These are phyloP conservation scores for Characodon lateralis DNA, from an alignment of 2,797 vertebrate genomes.

Conservation along the genomic window DNA sequence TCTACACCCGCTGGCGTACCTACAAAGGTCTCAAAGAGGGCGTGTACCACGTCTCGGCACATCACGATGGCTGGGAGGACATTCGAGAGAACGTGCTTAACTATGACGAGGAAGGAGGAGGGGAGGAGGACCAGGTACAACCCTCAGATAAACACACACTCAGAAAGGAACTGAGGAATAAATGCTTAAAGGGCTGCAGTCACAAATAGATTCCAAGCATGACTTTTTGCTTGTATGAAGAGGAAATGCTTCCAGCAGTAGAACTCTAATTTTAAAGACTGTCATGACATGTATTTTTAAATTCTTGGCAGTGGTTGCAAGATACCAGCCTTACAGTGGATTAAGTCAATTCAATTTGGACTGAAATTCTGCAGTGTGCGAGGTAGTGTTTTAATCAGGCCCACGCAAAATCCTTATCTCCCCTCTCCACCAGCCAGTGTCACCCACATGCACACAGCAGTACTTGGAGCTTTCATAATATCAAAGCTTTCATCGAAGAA, in stretches of 20 bases:
- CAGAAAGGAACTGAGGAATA: neutral
- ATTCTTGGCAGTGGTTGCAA: neutral
- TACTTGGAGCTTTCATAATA: slow-evolving; percentile 54
- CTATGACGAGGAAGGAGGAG: slow-evolving; percentile 91
- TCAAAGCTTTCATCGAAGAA: slow-evolving; percentile 46
- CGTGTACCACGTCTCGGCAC: slow-evolving; percentile 80
- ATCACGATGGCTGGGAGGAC: slow-evolving; percentile 89
- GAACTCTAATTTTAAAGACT: slow-evolving; percentile 5
- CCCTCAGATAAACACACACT: neutral
- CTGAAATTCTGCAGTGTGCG: slow-evolving; percentile 23
- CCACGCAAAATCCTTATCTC: slow-evolving; percentile 64
- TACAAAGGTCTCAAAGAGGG: slow-evolving; percentile 83
- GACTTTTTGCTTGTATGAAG: neutral
- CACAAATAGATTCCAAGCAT: neutral
- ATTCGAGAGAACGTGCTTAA: slow-evolving; percentile 90
- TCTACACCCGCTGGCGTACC: slow-evolving; percentile 84
- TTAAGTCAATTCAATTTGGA: slow-evolving; percentile 37
- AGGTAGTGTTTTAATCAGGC: slow-evolving; percentile 61
- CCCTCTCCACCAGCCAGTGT: slow-evolving; percentile 50
- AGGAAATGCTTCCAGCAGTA: slow-evolving; percentile 3
- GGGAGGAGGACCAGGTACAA: slow-evolving; percentile 88
- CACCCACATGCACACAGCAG: slow-evolving; percentile 54
- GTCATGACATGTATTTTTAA: slow-evolving; percentile 11
- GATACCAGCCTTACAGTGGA: slow-evolving; percentile 19
- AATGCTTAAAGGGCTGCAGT: neutral